Evolutionary conservation across 1,140 invertebrate genomes (phyloP), one percentile per base, ranked within the genome.

Genomic region (Trichonephila clavipes): DNA sequence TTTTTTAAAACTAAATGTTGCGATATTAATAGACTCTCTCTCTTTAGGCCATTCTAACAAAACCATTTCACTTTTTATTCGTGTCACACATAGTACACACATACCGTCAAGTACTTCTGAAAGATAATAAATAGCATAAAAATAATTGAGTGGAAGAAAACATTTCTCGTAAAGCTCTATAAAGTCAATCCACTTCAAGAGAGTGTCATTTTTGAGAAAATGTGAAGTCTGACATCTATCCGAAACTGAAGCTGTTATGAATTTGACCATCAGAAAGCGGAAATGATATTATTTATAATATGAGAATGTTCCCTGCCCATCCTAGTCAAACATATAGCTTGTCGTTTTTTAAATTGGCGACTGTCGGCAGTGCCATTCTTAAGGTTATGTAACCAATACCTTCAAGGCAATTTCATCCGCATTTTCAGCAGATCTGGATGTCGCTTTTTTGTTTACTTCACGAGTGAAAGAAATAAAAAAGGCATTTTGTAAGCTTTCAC

Each of bases 341-440:
- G 88, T 90, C 88, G 88, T 69, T 82, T 90, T 90, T 90, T 40
- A 90, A 90, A 90, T 90, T 90, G 88, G 88, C 72, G 82, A 62
- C 72, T 82, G 88, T 34, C 88, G 88, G 51, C 88, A 90, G 69
- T 81, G 40, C 88, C 69, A 88, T 82, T 90, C 58, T 90, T 81
- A 24, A 34, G 58, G 51, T 69, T 90, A 40, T 81, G 72, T 90
- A 90, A 82, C 88, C 88, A 81, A 90, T 90, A 90, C 88, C 88
- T 40, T 40, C 66, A 44, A 81, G 72, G 72, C 66, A 90, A 90
- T 90, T 90, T 90, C 88, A 82, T 82, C 44, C 44, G 88, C 16
- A 90, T 90, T 72, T 90, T 40, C 66, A 81, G 58, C 69, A 90
- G 88, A 90, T 90, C 88, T 40, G 61, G 86, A 64, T 77, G 66